These are phyloP conservation scores for Melanargia galathea DNA, from an alignment of 2,888 invertebrate species.

Conservation along the genomic window DNA sequence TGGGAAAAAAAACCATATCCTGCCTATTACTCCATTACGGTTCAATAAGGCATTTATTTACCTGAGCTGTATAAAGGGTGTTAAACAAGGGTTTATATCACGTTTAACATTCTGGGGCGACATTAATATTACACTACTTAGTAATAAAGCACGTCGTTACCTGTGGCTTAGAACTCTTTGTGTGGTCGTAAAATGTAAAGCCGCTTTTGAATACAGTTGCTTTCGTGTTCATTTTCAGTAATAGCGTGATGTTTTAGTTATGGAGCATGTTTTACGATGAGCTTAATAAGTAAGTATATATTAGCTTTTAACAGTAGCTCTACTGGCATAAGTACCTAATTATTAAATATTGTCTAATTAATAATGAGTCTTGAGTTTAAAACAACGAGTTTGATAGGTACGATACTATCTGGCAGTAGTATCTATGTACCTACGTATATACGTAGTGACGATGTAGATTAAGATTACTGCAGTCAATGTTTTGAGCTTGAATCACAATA, in stretches of 20 bases:
- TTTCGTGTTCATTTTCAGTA: constrained; percentile 22
- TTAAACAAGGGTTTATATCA: constrained; percentile 22
- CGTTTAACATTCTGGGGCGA: constrained; percentile 49
- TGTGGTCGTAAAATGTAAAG: constrained; percentile 53
- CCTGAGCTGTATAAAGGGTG: constrained; percentile 11
- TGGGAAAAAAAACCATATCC: neutral
- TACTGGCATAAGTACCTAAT: neutral
- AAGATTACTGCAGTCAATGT: no score
- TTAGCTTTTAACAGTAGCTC: neutral
- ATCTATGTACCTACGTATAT: no score
- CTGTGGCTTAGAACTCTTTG: constrained; percentile 58
- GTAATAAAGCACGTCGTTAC: constrained; percentile 68
- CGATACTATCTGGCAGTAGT: no score
- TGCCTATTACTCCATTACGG: neutral
- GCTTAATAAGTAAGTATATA: constrained; percentile 10
- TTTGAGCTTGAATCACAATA: no score
- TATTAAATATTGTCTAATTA: no score
- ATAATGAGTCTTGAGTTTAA: no score
- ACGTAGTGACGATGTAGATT: no score
- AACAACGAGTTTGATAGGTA: no score
- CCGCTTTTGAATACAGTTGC: constrained; percentile 23
- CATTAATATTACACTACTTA: constrained; percentile 66
- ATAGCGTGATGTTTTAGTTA: constrained; percentile 15
- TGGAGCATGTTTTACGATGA: constrained; percentile 13
- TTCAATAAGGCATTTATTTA: neutral